A percentile compares a stretch with the other conserved stretches of the same genome.
Conservation (phyloP, 1,140 invertebrate species). For the Kradibia gibbosae region DNA sequence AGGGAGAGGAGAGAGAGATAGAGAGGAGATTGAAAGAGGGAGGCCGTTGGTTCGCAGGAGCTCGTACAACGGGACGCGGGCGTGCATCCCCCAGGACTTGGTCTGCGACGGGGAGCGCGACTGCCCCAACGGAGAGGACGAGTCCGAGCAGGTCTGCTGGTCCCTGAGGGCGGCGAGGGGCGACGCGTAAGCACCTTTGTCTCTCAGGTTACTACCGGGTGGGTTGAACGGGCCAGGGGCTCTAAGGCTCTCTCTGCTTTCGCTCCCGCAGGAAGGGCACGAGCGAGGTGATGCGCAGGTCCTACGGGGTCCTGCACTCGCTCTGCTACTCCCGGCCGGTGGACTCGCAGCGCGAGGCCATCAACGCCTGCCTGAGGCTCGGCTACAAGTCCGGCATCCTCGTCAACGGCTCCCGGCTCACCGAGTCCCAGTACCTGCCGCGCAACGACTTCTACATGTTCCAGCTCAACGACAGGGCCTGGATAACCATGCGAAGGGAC, state of each 20-base stretch:
- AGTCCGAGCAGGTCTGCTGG: constrained; percentile 74
- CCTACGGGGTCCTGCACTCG: constrained; percentile 76
- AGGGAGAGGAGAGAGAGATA: no score
- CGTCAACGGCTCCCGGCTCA: neutral
- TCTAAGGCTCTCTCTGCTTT: no score
- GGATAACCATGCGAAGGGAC: constrained; percentile 55
- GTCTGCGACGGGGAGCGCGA: constrained; percentile 81
- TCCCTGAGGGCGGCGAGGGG: constrained; percentile 54
- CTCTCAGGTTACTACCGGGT: no score
- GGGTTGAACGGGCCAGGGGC: no score
- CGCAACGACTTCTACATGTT: constrained; percentile 60
- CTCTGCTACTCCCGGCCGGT: constrained; percentile 71
- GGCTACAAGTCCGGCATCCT: constrained; percentile 55
- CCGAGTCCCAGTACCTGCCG: constrained; percentile 39
- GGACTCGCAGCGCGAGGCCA: constrained; percentile 42
- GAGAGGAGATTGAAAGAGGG: no score
- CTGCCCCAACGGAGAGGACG: constrained; percentile 81
- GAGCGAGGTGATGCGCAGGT: constrained; percentile 74
- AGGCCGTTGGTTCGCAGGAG: constrained; percentile 39
- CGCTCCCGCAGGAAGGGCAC: constrained; percentile 64
- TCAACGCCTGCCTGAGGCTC: constrained; percentile 51
- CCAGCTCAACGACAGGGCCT: constrained; percentile 53
- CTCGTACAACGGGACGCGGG: constrained; percentile 13
- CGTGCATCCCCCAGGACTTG: constrained; percentile 79
- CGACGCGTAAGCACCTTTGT: constrained; percentile 57